Percentiles rank a stretch among this genome's conserved stretches.
These are phyloP conservation scores for Turdus rufiventris DNA, from an alignment of 2,113 vertebrate species.

Conservation along the genomic window DNA sequence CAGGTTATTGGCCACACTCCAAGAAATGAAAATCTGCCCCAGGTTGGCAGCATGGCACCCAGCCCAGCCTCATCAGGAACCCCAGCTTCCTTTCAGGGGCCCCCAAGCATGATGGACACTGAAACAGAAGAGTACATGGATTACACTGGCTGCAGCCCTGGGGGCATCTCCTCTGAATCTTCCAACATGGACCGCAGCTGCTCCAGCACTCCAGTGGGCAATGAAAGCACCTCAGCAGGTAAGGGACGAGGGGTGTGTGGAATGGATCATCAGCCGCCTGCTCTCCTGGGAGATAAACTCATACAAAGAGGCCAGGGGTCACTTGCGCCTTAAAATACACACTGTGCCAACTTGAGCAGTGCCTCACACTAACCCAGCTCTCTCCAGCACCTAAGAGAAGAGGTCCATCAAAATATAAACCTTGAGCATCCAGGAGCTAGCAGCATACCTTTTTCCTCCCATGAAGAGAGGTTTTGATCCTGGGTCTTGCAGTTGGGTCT, in stretches of 20 bases:
- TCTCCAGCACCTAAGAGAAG: not conserved
- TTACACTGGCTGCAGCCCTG: slow-evolving; percentile 88
- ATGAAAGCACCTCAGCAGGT: slow-evolving; percentile 93
- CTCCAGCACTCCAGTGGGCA: slow-evolving; percentile 95
- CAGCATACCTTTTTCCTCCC: not conserved
- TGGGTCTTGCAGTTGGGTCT: not conserved
- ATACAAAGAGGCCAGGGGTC: not conserved
- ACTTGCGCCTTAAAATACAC: not conserved
- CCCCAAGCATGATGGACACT: slow-evolving; percentile 76
- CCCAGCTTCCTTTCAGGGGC: slow-evolving; percentile 76
- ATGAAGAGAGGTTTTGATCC: not conserved
- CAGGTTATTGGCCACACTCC: slow-evolving; percentile 73
- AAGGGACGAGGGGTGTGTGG: not conserved
- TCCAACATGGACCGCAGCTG: slow-evolving; percentile 97
- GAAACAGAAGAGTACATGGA: slow-evolving; percentile 95
- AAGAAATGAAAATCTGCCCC: slow-evolving; percentile 73
- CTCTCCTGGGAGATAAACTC: not conserved
- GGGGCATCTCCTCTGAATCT: slow-evolving; percentile 92
- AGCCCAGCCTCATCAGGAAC: slow-evolving; percentile 69
- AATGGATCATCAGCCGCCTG: not conserved
- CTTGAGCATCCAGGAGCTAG: not conserved
- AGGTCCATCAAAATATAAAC: not conserved
- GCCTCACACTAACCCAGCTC: not conserved
- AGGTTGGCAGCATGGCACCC: slow-evolving; percentile 67
- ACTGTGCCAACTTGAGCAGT: not conserved